Conservation (phyloP, 2,113 vertebrate species). For the Indri indri region DNA sequence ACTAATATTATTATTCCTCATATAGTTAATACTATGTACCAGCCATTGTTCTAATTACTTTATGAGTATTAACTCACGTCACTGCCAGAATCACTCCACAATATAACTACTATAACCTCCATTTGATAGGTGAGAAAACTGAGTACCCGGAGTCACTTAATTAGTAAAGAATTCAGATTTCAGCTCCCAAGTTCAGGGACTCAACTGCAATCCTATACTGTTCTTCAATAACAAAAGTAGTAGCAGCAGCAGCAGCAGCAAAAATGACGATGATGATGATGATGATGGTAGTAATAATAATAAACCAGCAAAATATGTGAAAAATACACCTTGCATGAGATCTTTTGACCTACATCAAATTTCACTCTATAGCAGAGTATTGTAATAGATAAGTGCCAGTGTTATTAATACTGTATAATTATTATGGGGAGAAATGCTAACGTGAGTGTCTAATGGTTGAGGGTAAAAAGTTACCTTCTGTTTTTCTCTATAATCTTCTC, state of each 20-base stretch:
- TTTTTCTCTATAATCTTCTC: constrained; percentile 94
- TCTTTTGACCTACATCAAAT: not conserved
- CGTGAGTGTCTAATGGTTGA: not conserved
- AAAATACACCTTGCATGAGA: not conserved
- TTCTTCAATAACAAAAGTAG: not conserved
- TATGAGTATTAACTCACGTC: constrained; percentile 16
- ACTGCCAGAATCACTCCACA: not conserved
- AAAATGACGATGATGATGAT: not conserved
- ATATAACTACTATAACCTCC: not conserved
- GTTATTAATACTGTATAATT: not conserved
- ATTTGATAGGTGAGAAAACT: constrained; percentile 17
- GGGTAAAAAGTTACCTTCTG: constrained; percentile 88
- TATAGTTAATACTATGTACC: constrained; percentile 17
- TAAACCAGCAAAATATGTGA: constrained; percentile 14
- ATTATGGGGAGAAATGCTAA: not conserved
- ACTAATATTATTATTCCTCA: not conserved
- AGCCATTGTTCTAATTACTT: not conserved
- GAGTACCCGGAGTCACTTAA: not conserved
- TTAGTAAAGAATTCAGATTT: constrained; percentile 18
- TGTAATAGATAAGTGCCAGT: not conserved
- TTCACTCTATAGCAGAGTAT: not conserved
- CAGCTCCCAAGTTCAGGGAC: not conserved
- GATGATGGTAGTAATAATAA: not conserved
- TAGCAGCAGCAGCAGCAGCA: not conserved
- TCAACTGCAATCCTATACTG: not conserved